phyloP scores from a whole-genome alignment of 2,797 vertebrate genomes.

The Geotrypetes seraphini region DNA sequence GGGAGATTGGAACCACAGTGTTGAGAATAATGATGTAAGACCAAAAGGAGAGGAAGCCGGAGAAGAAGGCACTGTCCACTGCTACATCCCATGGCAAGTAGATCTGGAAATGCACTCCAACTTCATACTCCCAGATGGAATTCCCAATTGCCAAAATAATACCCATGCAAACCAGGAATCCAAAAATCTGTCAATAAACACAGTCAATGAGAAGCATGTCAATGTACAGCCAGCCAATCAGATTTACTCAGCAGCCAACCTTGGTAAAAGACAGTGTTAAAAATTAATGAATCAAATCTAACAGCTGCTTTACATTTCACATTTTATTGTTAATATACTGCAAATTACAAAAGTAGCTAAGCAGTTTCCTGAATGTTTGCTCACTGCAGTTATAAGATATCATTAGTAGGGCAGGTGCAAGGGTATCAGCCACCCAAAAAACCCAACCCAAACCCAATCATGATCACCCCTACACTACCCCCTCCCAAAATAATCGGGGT shows the following conservation, averaged over 20 bases:
- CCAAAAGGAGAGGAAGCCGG: constrained; percentile 89
- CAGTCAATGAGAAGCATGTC: fast-evolving
- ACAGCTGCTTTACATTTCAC: too few relatives aligned
- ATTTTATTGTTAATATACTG: too few relatives aligned
- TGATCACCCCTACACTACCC: too few relatives aligned
- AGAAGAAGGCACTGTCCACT: constrained; percentile 81
- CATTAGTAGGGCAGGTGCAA: too few relatives aligned
- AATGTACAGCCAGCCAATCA: not conserved
- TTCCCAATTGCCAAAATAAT: constrained; percentile 86
- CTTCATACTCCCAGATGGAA: constrained; percentile 83
- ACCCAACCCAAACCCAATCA: too few relatives aligned
- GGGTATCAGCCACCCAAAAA: too few relatives aligned
- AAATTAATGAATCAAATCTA: too few relatives aligned
- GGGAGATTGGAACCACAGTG: constrained; percentile 91
- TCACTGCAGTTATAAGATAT: too few relatives aligned
- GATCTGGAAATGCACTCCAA: constrained; percentile 81
- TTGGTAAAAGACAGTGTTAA: too few relatives aligned
- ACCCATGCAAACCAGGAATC: constrained; percentile 90
- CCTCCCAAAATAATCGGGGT: too few relatives aligned
- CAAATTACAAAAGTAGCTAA: too few relatives aligned
- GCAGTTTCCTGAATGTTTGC: too few relatives aligned
- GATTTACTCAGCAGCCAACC: not conserved
- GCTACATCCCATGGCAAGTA: constrained; percentile 86
- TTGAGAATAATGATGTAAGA: constrained; percentile 94
- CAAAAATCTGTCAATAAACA: constrained; percentile 68